Conservation (phyloP, 2,113 vertebrate genomes). For the Melanostigma gelatinosum region DNA sequence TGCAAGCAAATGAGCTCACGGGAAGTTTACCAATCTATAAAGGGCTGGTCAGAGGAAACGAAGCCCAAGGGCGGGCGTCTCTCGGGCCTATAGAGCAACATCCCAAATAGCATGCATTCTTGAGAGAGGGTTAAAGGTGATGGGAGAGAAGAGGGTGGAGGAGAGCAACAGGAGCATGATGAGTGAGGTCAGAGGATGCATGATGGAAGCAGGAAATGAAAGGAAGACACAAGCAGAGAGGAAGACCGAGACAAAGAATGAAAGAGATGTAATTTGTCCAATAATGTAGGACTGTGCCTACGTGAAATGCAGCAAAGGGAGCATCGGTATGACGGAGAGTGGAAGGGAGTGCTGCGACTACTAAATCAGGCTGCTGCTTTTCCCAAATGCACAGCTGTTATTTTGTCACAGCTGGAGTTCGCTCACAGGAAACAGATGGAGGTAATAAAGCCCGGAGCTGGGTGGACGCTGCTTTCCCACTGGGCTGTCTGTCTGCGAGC, state of each 20-base stretch:
- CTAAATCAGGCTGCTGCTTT: slow-evolving; percentile 56
- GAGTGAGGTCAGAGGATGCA: not conserved
- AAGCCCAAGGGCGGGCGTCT: slow-evolving; percentile 17
- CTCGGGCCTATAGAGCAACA: slow-evolving; percentile 19
- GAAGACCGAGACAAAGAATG: not conserved
- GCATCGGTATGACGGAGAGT: not conserved
- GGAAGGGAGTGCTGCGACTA: slow-evolving; percentile 42
- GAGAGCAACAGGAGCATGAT: slow-evolving; percentile 22
- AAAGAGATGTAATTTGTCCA: not conserved
- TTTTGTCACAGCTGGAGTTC: slow-evolving; percentile 47
- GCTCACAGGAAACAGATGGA: slow-evolving; percentile 71
- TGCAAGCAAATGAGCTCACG: slow-evolving; percentile 45
- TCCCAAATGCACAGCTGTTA: slow-evolving; percentile 54
- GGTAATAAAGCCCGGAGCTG: slow-evolving; percentile 58
- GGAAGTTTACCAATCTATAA: slow-evolving; percentile 67
- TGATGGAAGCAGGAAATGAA: not conserved
- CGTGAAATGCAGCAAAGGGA: slow-evolving; percentile 22
- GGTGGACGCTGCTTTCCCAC: slow-evolving; percentile 46
- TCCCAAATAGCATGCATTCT: slow-evolving; percentile 37
- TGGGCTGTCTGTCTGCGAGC: slow-evolving; percentile 32
- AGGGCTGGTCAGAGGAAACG: slow-evolving; percentile 49
- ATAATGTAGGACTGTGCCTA: slow-evolving; percentile 10
- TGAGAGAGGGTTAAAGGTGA: slow-evolving; percentile 48
- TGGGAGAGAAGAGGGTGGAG: slow-evolving; percentile 22
- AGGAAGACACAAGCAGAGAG: slow-evolving; percentile 3